Conservation (phyloP, 2,113 vertebrate genomes). For the Phylloscopus trochiloides region DNA sequence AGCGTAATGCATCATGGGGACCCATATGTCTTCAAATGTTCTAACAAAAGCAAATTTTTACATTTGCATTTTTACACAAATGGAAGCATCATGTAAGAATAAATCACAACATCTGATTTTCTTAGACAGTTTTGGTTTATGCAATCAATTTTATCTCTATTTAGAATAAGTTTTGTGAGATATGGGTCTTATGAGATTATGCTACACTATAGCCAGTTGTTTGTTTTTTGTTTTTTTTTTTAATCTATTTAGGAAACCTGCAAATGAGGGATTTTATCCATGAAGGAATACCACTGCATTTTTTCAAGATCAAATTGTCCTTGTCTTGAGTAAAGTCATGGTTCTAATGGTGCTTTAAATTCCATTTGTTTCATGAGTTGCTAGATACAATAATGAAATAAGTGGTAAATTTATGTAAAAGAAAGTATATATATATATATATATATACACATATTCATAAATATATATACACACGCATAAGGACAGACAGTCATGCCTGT, state of each 20-base stretch:
- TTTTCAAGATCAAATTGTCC: not conserved
- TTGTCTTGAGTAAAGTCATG: not conserved
- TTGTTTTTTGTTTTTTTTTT: no score
- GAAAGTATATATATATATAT: accelerated
- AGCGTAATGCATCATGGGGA: not conserved
- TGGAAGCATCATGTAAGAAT: not conserved
- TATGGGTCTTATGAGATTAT: not conserved
- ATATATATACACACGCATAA: not conserved
- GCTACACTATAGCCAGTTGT: not conserved
- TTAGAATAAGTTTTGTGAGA: not conserved
- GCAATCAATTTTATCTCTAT: not conserved
- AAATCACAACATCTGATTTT: not conserved
- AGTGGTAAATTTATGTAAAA: not conserved
- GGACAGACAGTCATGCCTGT: not conserved
- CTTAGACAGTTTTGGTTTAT: not conserved
- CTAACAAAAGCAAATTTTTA: not conserved
- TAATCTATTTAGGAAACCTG: not conserved
- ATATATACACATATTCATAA: not conserved
- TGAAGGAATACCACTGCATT: not conserved
- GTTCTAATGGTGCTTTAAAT: not conserved
- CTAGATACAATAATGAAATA: not conserved
- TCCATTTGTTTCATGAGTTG: not conserved
- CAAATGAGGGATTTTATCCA: not conserved
- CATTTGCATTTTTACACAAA: not conserved
- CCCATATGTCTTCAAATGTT: not conserved